Evolutionary conservation across 2,888 invertebrate species (phyloP).

Genomic region (Frankliniella fusca): DNA sequence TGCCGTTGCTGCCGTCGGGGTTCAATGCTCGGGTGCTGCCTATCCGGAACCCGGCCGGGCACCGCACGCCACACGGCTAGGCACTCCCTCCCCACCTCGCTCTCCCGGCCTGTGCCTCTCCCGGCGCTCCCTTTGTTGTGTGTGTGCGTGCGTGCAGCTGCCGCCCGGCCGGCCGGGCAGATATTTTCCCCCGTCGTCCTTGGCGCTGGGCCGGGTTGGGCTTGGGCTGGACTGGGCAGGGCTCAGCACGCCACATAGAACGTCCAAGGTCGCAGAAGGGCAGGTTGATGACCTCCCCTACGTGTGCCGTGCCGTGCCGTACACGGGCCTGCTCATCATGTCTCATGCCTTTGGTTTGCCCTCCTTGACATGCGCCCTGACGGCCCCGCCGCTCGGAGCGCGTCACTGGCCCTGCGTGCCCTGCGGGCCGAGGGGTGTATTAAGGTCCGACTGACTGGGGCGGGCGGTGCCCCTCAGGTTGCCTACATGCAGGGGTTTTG

Average conservation of each 20-base stretch:
- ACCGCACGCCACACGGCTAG: neutral
- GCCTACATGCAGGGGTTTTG: no score
- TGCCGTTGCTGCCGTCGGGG: neutral
- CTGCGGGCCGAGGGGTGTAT: no score
- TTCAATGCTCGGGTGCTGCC: slow-evolving; percentile 1
- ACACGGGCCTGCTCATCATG: neutral
- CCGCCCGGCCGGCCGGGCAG: no score
- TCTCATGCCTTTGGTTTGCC: no score
- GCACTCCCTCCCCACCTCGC: neutral
- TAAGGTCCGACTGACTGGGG: no score
- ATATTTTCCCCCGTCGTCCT: neutral
- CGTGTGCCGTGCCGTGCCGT: neutral
- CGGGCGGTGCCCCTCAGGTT: no score
- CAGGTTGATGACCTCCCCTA: neutral
- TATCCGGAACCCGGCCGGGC: neutral
- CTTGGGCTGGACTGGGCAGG: neutral
- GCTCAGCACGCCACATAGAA: neutral
- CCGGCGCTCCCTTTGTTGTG: neutral
- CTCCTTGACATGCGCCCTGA: no score
- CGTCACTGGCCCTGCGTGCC: no score
- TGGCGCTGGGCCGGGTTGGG: no score
- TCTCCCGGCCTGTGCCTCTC: no score
- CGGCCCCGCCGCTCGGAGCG: no score
- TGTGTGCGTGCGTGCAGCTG: neutral
- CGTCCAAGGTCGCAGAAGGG: no score